Conservation (phyloP, 2,113 vertebrate species). For the Stegastes partitus region DNA sequence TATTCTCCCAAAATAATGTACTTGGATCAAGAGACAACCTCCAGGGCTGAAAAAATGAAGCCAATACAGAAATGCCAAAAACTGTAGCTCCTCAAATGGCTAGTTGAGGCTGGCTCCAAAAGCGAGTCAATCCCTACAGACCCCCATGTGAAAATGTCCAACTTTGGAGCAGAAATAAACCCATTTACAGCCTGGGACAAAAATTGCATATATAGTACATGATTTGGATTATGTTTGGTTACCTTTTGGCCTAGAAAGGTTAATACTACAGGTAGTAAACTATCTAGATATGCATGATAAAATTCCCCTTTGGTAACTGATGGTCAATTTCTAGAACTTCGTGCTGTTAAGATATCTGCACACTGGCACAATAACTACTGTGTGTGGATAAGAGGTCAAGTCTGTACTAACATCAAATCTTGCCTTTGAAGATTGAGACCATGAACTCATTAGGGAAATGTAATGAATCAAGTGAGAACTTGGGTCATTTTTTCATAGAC, state of each 20-base stretch:
- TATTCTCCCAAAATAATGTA: constrained; percentile 1
- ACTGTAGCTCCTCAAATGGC: too few species aligned
- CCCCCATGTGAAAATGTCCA: too few species aligned
- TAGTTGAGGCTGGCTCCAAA: too few species aligned
- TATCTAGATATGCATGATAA: not conserved
- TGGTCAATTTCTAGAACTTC: not conserved
- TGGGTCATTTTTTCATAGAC: too few species aligned
- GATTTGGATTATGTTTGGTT: not conserved
- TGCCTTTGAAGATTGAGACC: not conserved
- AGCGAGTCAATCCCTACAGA: too few species aligned
- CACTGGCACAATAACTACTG: not conserved
- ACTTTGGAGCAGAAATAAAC: too few species aligned
- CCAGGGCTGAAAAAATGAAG: too few species aligned
- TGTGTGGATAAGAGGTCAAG: not conserved
- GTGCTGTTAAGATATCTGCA: constrained; percentile 9
- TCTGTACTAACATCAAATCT: constrained; percentile 13
- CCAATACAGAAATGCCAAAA: too few species aligned
- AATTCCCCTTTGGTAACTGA: not conserved
- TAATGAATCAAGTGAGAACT: too few species aligned
- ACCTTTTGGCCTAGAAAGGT: not conserved
- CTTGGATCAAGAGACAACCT: not conserved
- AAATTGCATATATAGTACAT: too few species aligned
- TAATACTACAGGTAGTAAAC: not conserved
- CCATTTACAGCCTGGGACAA: too few species aligned
- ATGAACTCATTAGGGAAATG: too few species aligned